Conservation (phyloP, 2,888 invertebrate genomes). For the Tinea semifulvella region DNA sequence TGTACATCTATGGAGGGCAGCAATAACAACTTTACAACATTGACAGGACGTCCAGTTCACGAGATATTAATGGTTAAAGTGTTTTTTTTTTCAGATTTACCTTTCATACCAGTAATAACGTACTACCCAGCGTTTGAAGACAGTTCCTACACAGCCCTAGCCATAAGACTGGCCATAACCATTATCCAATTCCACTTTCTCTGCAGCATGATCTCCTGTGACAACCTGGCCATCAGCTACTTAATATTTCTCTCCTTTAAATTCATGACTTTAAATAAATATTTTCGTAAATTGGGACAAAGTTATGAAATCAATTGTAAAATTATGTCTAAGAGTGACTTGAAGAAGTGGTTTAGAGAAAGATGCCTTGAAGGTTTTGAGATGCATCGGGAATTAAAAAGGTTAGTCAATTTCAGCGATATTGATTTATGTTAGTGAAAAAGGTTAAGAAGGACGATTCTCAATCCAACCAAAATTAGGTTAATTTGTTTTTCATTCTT, state of each 20-base stretch:
- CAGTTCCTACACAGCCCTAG: constrained; percentile 30
- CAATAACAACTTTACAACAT: too few species aligned
- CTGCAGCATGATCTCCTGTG: constrained; percentile 47
- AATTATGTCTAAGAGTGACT: neutral
- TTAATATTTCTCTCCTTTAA: constrained; percentile 53
- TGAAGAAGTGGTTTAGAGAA: constrained; percentile 7
- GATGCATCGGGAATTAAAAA: constrained; percentile 9
- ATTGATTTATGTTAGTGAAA: too few species aligned
- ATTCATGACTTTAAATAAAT: constrained; percentile 43
- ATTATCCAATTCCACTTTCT: constrained; percentile 33
- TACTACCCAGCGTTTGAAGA: constrained; percentile 44
- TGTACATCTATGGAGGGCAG: too few species aligned
- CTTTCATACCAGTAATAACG: constrained; percentile 48
- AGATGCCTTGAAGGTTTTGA: constrained; percentile 6
- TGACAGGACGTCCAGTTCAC: too few species aligned
- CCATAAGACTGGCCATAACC: constrained; percentile 31
- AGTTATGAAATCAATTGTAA: constrained; percentile 27
- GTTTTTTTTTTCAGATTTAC: constrained; percentile 34
- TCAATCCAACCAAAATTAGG: too few species aligned
- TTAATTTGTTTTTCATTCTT: too few species aligned
- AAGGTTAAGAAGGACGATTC: too few species aligned
- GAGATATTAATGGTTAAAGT: too few species aligned
- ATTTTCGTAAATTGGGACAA: constrained; percentile 37
- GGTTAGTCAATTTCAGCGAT: neutral
- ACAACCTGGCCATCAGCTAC: constrained; percentile 38